A percentile compares a stretch with the other conserved stretches of the same genome.
These are phyloP conservation scores for Epizoanthus rinbou DNA, from an alignment of 92 coral and sea anemone species.

Conservation along the genomic window DNA sequence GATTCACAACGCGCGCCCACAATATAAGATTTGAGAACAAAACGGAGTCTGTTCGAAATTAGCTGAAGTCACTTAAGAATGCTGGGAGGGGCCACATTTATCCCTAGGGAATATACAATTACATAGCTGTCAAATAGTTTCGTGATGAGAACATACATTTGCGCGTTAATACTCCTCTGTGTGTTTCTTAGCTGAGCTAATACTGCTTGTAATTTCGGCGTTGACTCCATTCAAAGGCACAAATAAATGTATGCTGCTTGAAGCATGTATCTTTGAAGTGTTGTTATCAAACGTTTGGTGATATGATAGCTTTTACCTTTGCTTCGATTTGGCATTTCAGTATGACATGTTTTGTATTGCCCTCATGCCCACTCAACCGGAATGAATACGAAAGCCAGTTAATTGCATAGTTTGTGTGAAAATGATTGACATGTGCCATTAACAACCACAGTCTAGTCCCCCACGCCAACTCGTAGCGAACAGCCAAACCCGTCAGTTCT, in stretches of 20 bases:
- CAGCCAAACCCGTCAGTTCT: conserved; percentile 34
- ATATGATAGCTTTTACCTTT: conserved; percentile 26
- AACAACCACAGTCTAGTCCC: conserved; percentile 31
- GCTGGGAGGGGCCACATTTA: conserved; percentile 60
- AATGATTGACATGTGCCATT: conserved; percentile 85
- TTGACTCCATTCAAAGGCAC: not conserved
- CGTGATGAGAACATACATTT: conserved; percentile 40
- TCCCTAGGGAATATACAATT: conserved; percentile 62
- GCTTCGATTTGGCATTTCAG: conserved; percentile 29
- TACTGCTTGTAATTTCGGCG: conserved; percentile 1
- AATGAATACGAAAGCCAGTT: conserved; percentile 50
- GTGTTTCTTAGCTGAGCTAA: conserved; percentile 14
- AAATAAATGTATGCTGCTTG: not conserved
- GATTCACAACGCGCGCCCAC: not conserved
- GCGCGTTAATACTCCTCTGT: not conserved
- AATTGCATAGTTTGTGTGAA: conserved; percentile 77
- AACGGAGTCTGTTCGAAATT: conserved; percentile 38
- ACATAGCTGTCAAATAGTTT: conserved; percentile 64
- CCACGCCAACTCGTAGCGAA: conserved; percentile 44
- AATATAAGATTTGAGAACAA: conserved; percentile 12
- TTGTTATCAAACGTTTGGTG: not conserved
- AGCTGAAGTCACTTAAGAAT: conserved; percentile 45
- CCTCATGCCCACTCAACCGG: conserved; percentile 41
- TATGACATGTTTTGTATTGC: conserved; percentile 39
- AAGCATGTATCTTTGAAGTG: conserved; percentile 6